Percentiles rank a stretch among this genome's conserved stretches.
phyloP scores from a whole-genome alignment of 2,888 invertebrate species.

The Tetropium fuscum region DNA sequence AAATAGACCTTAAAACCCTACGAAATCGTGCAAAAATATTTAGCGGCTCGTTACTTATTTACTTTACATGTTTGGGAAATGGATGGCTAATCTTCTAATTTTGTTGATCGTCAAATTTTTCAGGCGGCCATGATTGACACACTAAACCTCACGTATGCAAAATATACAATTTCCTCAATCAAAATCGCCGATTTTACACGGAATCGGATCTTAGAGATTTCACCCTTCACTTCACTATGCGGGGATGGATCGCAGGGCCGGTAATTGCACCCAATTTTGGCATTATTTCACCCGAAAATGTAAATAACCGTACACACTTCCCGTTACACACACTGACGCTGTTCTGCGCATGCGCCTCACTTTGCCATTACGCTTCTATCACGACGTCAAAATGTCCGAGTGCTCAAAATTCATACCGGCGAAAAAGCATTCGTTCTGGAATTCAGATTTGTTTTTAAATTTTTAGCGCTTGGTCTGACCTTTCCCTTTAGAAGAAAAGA shows the following conservation, averaged over 20 bases:
- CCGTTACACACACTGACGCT: conserved; percentile 21
- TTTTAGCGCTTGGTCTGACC: too few relatives aligned
- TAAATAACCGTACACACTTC: conserved; percentile 26
- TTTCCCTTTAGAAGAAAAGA: too few relatives aligned
- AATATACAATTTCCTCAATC: conserved; percentile 24
- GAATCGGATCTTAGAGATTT: background rate
- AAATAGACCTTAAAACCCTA: conserved; percentile 20
- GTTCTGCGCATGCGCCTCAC: conserved; percentile 12
- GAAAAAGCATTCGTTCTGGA: too few relatives aligned
- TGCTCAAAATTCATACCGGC: too few relatives aligned
- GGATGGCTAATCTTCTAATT: conserved; percentile 19
- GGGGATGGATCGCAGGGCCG: conserved; percentile 9
- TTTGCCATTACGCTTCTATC: too few relatives aligned
- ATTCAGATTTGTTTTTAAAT: too few relatives aligned
- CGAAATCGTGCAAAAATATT: conserved; percentile 17
- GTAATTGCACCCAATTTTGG: conserved; percentile 21
- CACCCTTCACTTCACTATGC: conserved; percentile 30
- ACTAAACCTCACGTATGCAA: conserved; percentile 55
- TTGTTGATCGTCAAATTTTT: conserved; percentile 43
- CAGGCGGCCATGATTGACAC: conserved; percentile 58
- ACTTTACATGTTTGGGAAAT: conserved; percentile 28
- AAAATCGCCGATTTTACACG: conserved; percentile 23
- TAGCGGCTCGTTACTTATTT: conserved; percentile 8
- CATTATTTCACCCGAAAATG: conserved; percentile 28
- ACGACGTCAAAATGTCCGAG: too few relatives aligned